These are phyloP conservation scores for Amblyjoppa fuscipennis DNA, from an alignment of 2,888 invertebrate genomes.

Conservation along the genomic window DNA sequence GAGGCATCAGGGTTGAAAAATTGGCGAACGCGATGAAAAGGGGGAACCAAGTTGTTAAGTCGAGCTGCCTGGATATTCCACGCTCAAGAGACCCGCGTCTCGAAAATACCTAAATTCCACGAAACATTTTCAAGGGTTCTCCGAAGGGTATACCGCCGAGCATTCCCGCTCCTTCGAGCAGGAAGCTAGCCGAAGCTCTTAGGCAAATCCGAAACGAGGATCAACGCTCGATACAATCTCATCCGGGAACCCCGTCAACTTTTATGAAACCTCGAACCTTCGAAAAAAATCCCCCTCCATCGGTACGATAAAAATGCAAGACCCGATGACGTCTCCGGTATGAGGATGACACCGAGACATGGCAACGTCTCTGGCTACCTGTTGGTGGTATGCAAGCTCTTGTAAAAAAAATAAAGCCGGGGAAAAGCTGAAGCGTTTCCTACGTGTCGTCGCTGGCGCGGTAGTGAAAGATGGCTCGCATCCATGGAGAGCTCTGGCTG, in stretches of 20 bases:
- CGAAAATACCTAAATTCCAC: slow-evolving; percentile 3
- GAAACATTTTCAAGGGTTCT: background rate
- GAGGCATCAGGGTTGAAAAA: slow-evolving; percentile 1
- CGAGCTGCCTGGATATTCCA: background rate
- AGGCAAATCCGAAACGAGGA: slow-evolving; percentile 9
- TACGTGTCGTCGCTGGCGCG: background rate
- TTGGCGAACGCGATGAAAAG: background rate
- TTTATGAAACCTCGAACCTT: slow-evolving; percentile 12
- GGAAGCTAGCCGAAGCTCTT: background rate
- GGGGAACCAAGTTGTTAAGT: background rate
- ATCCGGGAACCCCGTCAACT: background rate
- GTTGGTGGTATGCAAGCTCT: background rate
- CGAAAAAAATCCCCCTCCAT: background rate
- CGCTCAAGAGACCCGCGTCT: background rate
- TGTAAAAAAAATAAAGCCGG: background rate
- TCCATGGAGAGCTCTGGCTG: background rate
- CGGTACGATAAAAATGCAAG: background rate
- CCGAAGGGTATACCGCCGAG: too few species aligned
- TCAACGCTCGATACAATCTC: background rate
- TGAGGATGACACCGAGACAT: background rate
- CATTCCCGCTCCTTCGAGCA: background rate
- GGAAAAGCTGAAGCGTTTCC: slow-evolving; percentile 11
- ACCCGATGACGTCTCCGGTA: background rate
- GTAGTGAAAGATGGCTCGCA: background rate
- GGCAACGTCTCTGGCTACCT: slow-evolving; percentile 11